Evolutionary conservation across 2,797 vertebrate genomes (phyloP).

Genomic region (Austrolebias charrua): DNA sequence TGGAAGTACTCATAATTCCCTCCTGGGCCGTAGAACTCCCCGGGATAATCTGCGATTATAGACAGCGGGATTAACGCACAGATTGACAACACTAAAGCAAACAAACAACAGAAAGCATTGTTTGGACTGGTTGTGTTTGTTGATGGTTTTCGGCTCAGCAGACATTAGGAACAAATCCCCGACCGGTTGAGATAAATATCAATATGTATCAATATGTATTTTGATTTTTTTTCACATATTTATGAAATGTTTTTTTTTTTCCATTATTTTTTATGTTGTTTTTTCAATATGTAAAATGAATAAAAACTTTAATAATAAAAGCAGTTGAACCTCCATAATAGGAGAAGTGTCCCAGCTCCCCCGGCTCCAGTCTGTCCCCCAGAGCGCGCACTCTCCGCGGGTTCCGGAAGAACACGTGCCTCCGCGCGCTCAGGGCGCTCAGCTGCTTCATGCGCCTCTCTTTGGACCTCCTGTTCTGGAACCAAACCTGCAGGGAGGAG

Average conservation of each 20-base stretch:
- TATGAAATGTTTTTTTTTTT: too few relatives aligned
- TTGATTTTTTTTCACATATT: too few relatives aligned
- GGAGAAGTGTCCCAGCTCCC: constrained; percentile 91
- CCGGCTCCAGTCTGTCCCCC: constrained; percentile 83
- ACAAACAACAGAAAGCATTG: not conserved
- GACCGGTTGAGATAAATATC: not conserved
- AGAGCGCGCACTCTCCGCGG: constrained; percentile 91
- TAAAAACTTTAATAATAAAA: too few relatives aligned
- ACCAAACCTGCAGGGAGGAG: constrained; percentile 88
- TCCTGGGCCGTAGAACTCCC: constrained; percentile 90
- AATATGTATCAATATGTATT: too few relatives aligned
- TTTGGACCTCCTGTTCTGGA: constrained; percentile 95
- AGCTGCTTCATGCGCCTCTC: constrained; percentile 96
- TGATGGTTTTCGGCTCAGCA: not conserved
- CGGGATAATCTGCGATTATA: constrained; percentile 86
- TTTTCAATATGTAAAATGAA: too few relatives aligned
- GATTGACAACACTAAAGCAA: not conserved
- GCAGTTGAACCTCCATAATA: constrained; percentile 88
- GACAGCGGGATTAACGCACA: constrained; percentile 20
- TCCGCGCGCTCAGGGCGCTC: constrained; percentile 87
- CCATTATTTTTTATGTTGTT: too few relatives aligned
- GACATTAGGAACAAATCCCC: not conserved
- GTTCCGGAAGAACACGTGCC: constrained; percentile 93
- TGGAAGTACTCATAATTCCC: constrained; percentile 96
- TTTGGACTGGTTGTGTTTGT: too few relatives aligned